Base-by-base conservation (phyloP, 2,797 vertebrate genomes). In the Leptatherina wallacei region DNA sequence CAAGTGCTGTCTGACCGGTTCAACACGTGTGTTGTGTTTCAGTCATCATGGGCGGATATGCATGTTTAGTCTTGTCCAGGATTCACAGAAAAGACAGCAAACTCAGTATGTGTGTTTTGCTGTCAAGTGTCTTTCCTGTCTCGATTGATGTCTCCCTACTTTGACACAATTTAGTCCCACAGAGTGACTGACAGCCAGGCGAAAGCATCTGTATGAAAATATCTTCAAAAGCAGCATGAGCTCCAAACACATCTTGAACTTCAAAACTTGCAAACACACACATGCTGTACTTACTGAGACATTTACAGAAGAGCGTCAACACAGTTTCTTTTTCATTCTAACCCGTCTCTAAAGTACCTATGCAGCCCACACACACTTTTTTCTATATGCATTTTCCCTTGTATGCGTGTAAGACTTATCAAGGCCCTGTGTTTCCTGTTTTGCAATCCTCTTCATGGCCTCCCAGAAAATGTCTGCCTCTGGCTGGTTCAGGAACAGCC, bases 371-470 rank as follows among this genome's bases (percentile, higher is more conserved):
- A 78, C 82, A 65, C 38, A 27, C 24, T 27, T 69, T 73, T 80
- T 65, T 75, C 29, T 73, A n/a, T 38, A 66, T 74, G 52, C 36
- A 65, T 68, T 52, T 75, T 33, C 49, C 44, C 54, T 69, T 65
- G 54, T 73, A 63, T 69, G 69, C 57, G 69, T 61, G 60, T 54
- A 18, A 65, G 69, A 69, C 44, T 85, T 91, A 88, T 92, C 85
- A 86, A 81, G 81, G 83, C 85, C 86, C 81, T 87, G 89, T 88
- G 89, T 89, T 93, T 93, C 92, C 92, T 93, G 92, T 93, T 93
- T 90, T 89, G 90, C 89, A 93, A 91, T 88, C 85, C 77, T 83
- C 73, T 63, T 65, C 62, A 61, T 82, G 77, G 56, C 83, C 85
- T 91, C 69, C 74, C 81, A 78, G 76, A 88, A 82, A 91, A 88